Base-by-base conservation (phyloP, 2,888 invertebrate genomes). In the Sarcophaga variegata region DNA sequence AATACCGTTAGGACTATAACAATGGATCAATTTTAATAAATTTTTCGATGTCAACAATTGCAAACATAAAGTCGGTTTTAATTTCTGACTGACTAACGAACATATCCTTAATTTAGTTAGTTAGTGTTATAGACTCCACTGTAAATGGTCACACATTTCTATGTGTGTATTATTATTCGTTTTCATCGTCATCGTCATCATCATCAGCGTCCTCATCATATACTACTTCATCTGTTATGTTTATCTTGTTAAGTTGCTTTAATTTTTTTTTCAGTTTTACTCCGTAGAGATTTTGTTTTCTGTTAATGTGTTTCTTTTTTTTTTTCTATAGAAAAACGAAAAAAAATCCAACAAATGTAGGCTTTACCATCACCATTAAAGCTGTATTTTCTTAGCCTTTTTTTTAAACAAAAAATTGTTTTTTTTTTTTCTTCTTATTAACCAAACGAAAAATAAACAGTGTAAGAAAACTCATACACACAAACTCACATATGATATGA, bases 231-330 rank as follows among this genome's bases (percentile, higher is more conserved):
- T 85, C 76, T 83, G 69, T 74, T 86, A 83, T 88, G 84, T 86
- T 86, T 88, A 85, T 88, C 86, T 84, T 85, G 86, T 86, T 88
- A 76, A 82, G 79, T 77, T 81, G 84, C 84, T 81, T 84, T 81
- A 82, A 79, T 88, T 86, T 82, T 86, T 72, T 27, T 12, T 45
- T 77, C 27, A 37, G 45, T 84, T 80, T 59, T 81, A 69, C 76
- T 81, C 74, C 77, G 81, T 71, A 83, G 83, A 83, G 81, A 78
- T 83, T 86, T 85, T 54, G 72, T 70, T 81, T 78, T 85, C 67
- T 66, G 74, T 88, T 85, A 76, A 74, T 81, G 78, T 85, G 81
- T 75, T 77, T 81, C 72, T 83, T 79, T 25, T 20, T 22, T 62
- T 10, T 62, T 22, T 20, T 62, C 62, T 66, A 17, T 37, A 37